These are phyloP conservation scores for Euwallacea similis DNA, from an alignment of 1,140 invertebrate genomes.

Conservation along the genomic window DNA sequence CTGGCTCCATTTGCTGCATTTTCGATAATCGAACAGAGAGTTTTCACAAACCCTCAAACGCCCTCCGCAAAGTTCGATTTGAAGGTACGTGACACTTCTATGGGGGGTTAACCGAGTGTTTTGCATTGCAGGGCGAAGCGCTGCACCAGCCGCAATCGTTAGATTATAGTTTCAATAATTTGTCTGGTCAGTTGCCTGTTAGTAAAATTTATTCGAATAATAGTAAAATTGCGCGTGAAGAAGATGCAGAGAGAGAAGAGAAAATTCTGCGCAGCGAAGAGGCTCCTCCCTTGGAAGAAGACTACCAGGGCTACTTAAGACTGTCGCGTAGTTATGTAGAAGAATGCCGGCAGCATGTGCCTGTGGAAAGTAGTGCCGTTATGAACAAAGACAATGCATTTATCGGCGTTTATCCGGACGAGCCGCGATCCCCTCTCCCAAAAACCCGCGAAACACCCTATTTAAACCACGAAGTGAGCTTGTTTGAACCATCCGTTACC, in stretches of 20 bases:
- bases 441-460: neutral
- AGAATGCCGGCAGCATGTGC: neutral
- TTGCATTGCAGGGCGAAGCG: neutral
- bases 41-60: too few relatives aligned
- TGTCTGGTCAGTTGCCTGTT: neutral
- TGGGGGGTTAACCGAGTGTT: neutral
- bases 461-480: neutral
- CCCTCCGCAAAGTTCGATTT: neutral
- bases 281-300: neutral
- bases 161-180: constrained; percentile 2
- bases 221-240: neutral
- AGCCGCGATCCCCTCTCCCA: neutral
- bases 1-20: neutral
- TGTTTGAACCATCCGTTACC: neutral
- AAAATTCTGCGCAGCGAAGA: neutral
- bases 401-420: neutral
- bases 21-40: neutral
- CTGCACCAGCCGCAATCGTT: neutral
- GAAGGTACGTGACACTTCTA: neutral
- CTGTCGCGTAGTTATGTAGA: neutral
- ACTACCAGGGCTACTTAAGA: neutral
- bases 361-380: neutral
- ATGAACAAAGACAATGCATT: neutral
- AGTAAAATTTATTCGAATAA: neutral
- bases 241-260: neutral